phyloP scores from a whole-genome alignment of 1,140 invertebrate genomes.

The Cotesia typhae region DNA sequence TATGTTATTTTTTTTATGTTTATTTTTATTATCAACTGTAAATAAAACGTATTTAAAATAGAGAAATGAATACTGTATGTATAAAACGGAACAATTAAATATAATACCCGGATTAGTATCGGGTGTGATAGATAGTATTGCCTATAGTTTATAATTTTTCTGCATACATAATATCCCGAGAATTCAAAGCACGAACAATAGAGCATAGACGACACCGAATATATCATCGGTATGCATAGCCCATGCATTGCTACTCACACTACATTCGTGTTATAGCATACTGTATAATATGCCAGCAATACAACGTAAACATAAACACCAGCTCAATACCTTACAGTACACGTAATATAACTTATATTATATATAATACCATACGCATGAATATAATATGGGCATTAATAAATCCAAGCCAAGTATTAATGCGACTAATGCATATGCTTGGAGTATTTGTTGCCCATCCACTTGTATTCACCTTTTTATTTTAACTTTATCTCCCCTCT shows the following conservation, averaged over 20 bases:
- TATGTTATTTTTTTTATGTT: no score
- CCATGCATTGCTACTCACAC: neutral
- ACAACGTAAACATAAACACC: neutral
- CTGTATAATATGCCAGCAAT: constrained; percentile 12
- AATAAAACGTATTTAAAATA: no score
- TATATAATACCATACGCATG: constrained; percentile 36
- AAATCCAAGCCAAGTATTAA: constrained; percentile 60
- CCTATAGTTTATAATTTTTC: neutral
- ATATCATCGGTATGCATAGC: constrained; percentile 50
- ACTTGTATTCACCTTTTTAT: constrained; percentile 17
- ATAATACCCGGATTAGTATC: neutral
- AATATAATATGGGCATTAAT: constrained; percentile 62
- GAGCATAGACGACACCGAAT: constrained; percentile 51
- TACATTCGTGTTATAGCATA: no score
- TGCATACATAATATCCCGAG: constrained; percentile 2
- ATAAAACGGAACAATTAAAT: constrained; percentile 8
- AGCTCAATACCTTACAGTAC: no score
- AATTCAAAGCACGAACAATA: constrained; percentile 40
- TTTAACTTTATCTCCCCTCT: no score
- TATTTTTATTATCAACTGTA: no score
- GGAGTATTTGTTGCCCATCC: constrained; percentile 52
- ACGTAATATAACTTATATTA: constrained; percentile 39
- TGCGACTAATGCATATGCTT: constrained; percentile 59
- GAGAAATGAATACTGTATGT: neutral
- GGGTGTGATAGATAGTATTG: neutral